These are phyloP conservation scores for Oceanodroma tethys DNA, from an alignment of 2,113 vertebrate genomes.

Conservation along the genomic window DNA sequence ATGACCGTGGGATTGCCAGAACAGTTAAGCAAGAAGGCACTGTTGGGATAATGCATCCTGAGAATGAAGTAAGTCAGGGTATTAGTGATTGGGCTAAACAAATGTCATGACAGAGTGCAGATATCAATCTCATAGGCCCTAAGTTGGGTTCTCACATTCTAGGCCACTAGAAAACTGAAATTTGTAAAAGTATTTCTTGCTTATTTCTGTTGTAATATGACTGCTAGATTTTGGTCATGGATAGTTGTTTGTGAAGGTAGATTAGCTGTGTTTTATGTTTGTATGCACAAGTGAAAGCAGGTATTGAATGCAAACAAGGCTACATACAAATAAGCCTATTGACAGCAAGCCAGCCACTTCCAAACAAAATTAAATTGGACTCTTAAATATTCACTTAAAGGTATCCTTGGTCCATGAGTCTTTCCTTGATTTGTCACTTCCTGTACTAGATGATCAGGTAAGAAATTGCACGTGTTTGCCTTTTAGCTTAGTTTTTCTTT, in stretches of 20 bases:
- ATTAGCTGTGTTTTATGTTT: background rate
- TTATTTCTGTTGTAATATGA: background rate
- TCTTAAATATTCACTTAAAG: slow-evolving; percentile 70
- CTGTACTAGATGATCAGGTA: slow-evolving; percentile 91
- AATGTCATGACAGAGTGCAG: background rate
- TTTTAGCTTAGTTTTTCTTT: background rate
- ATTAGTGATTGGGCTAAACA: background rate
- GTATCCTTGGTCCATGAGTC: slow-evolving; percentile 92
- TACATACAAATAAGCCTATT: background rate
- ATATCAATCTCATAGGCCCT: background rate
- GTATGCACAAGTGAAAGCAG: background rate
- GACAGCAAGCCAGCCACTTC: background rate
- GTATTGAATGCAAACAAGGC: background rate
- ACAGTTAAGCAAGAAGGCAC: background rate
- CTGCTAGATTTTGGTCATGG: background rate
- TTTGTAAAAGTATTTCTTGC: background rate
- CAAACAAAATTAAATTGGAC: background rate
- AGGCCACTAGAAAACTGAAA: background rate
- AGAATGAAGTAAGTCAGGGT: background rate
- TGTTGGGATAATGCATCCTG: background rate
- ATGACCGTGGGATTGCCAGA: fast-evolving
- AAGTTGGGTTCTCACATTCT: background rate
- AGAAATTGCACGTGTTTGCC: slow-evolving; percentile 3
- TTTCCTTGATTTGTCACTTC: slow-evolving; percentile 96
- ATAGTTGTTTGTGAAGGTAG: background rate